A percentile compares a stretch with the other conserved stretches of the same genome.
Conservation (phyloP, 2,888 invertebrate genomes). For the Hydrotaea diabolus region DNA sequence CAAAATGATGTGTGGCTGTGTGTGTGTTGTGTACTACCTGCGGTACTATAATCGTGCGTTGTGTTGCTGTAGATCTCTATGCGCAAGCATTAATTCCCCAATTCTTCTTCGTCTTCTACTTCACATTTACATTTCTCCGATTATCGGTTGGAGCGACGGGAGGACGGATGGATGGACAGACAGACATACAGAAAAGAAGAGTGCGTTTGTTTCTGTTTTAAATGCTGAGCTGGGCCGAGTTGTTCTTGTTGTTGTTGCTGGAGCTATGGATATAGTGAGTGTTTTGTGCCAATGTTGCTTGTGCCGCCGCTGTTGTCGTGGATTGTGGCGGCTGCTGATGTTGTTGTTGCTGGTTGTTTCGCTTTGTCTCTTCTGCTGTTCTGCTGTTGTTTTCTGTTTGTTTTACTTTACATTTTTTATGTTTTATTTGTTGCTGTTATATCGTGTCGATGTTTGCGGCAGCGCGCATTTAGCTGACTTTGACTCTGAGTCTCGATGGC, state of each 20-base stretch:
- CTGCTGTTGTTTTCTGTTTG: constrained; percentile 17
- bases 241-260: no score
- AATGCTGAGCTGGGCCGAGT: background rate
- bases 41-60: background rate
- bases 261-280: no score
- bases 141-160: background rate
- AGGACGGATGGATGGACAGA: background rate
- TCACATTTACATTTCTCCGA: constrained; percentile 46
- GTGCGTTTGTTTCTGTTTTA: constrained; percentile 22
- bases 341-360: constrained; percentile 27
- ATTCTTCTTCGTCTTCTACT: constrained; percentile 11
- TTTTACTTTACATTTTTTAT: no score
- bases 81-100: constrained; percentile 12
- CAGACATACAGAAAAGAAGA: no score
- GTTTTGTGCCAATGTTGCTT: constrained; percentile 38
- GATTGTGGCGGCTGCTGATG: background rate
- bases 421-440: constrained; percentile 12
- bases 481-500: constrained; percentile 2
- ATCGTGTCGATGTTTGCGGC: constrained; percentile 33
- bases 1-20: background rate
- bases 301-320: background rate
- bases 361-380: no score
- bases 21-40: background rate
- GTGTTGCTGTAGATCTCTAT: background rate
- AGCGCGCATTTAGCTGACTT: constrained; percentile 53